Conservation (phyloP, 1,140 invertebrate genomes). For the Megathymus violae region DNA sequence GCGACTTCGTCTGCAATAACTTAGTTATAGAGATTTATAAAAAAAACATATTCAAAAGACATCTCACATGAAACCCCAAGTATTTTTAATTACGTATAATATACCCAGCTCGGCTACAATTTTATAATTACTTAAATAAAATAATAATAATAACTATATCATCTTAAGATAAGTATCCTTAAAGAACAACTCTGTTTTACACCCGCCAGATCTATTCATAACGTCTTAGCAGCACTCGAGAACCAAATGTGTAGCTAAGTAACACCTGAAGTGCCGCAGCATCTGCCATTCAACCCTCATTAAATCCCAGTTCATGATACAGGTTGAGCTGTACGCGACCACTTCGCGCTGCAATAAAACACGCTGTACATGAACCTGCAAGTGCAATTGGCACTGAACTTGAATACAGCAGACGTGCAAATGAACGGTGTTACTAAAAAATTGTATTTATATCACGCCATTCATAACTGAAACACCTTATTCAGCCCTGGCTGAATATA, state of each 20-base stretch:
- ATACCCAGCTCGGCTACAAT: no score
- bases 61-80: no score
- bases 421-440: conserved; percentile 32
- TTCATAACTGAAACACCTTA: conserved; percentile 21
- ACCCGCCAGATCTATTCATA: neutral
- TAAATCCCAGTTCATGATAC: conserved; percentile 6
- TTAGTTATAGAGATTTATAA: no score
- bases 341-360: conserved; percentile 9
- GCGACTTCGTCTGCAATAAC: no score
- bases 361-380: neutral
- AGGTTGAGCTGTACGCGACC: neutral
- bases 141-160: no score
- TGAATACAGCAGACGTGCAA: conserved; percentile 31
- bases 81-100: no score
- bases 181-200: neutral
- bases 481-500: conserved; percentile 22
- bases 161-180: no score
- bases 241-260: conserved; percentile 6
- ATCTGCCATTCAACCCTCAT: conserved; percentile 8
- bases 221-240: neutral
- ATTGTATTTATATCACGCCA: conserved; percentile 28
- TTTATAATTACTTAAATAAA: neutral
- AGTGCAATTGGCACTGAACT: conserved; percentile 27
- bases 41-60: no score
- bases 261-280: neutral